A percentile compares a stretch with the other conserved stretches of the same genome.
phyloP scores from a whole-genome alignment of 2,797 vertebrate genomes.

The Myotis pilosus region DNA sequence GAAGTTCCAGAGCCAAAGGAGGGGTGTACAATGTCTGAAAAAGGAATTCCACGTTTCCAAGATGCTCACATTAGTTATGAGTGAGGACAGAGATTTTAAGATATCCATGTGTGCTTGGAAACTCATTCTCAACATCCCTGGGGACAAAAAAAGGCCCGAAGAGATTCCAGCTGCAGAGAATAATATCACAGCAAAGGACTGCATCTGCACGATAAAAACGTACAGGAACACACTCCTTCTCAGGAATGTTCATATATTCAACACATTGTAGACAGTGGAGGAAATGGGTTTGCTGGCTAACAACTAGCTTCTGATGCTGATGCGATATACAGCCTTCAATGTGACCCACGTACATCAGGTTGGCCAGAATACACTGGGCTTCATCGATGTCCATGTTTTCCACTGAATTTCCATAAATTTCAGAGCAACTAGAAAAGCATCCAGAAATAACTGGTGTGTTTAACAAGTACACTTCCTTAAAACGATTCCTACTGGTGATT shows the following conservation, averaged over 20 bases:
- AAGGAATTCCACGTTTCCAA: background rate
- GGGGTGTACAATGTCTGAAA: slow-evolving; percentile 47
- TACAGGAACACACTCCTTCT: background rate
- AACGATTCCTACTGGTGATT: slow-evolving; percentile 97
- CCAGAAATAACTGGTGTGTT: slow-evolving; percentile 95
- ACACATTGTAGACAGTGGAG: slow-evolving; percentile 90
- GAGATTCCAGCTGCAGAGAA: background rate
- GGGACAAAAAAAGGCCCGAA: slow-evolving; percentile 26
- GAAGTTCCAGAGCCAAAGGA: background rate
- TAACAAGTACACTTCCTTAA: slow-evolving; percentile 97
- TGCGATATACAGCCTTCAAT: slow-evolving; percentile 98
- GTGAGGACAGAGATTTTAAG: background rate
- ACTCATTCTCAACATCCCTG: slow-evolving; percentile 35
- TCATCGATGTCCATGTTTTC: slow-evolving; percentile 95
- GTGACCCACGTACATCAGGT: slow-evolving; percentile 97
- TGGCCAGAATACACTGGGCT: slow-evolving; percentile 96
- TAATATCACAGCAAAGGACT: background rate
- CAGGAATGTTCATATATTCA: slow-evolving; percentile 64
- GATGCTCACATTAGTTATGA: background rate
- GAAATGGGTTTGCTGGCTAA: slow-evolving; percentile 99
- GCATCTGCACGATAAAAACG: background rate
- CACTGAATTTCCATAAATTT: slow-evolving; percentile 91
- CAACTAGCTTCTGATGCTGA: slow-evolving; percentile 97
- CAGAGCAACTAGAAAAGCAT: slow-evolving; percentile 93
- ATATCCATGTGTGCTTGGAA: background rate